Percentiles rank a stretch among this genome's conserved stretches.
Conservation (phyloP, 2,113 vertebrate genomes). For the Psittacara wagleri region DNA sequence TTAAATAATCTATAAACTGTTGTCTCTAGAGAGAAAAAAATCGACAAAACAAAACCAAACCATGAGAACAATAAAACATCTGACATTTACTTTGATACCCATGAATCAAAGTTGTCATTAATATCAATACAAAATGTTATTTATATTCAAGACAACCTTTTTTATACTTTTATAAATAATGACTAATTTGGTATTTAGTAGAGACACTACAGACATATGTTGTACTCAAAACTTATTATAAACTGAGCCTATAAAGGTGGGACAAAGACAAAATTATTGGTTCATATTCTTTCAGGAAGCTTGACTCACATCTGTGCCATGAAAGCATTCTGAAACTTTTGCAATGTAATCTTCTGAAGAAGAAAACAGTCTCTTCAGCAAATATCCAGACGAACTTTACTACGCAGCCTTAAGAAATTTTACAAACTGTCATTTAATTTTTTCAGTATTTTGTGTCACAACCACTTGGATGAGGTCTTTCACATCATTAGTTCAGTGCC, state of each 20-base stretch:
- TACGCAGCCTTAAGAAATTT: not conserved
- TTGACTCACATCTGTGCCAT: not conserved
- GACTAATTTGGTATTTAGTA: not conserved
- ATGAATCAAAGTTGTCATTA: not conserved
- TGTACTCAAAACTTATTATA: not conserved
- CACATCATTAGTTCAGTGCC: not conserved
- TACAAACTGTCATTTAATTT: not conserved
- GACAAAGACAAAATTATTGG: not conserved
- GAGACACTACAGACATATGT: rapidly evolving
- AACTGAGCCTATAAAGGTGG: not conserved
- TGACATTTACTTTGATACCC: not conserved
- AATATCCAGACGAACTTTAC: not conserved
- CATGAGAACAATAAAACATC: not conserved
- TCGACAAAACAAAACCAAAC: not conserved
- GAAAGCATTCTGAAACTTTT: not conserved
- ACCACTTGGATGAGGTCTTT: not conserved
- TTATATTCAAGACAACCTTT: not conserved
- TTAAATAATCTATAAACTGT: not conserved
- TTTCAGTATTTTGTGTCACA: not conserved
- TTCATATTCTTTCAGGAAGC: not conserved
- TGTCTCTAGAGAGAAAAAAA: not conserved
- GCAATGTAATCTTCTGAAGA: not conserved
- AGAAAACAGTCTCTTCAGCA: not conserved
- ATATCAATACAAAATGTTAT: not conserved
- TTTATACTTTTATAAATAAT: not conserved